Conservation (phyloP, 1,140 invertebrate genomes). For the Antheraea mylitta region DNA sequence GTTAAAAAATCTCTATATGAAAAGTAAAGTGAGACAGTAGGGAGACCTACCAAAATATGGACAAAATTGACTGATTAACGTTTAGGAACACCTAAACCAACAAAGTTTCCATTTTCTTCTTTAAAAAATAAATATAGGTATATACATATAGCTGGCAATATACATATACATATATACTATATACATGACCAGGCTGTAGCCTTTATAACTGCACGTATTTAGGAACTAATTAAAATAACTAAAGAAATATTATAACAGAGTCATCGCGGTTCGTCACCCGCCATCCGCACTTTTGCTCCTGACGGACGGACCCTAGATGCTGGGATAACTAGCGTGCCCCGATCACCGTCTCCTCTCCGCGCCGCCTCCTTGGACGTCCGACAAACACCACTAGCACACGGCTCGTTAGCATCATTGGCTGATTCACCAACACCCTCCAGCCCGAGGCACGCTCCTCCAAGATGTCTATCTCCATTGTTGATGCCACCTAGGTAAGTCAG, state of each 20-base stretch:
- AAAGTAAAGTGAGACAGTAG: too few relatives aligned
- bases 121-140: too few relatives aligned
- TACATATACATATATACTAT: too few relatives aligned
- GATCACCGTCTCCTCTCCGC: constrained; percentile 87
- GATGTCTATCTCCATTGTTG: constrained; percentile 85
- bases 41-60: too few relatives aligned
- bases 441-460: constrained; percentile 73
- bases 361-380: constrained; percentile 87
- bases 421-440: constrained; percentile 76
- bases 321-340: constrained; percentile 79
- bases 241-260: constrained; percentile 54
- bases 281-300: constrained; percentile 87
- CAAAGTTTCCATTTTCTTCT: too few relatives aligned
- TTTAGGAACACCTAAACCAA: too few relatives aligned
- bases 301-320: constrained; percentile 85
- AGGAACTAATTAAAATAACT: too few relatives aligned
- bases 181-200: too few relatives aligned
- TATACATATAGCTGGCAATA: too few relatives aligned
- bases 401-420: constrained; percentile 79
- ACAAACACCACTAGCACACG: constrained; percentile 80
- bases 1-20: too few relatives aligned
- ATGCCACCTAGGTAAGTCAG: constrained; percentile 81
- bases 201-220: too few relatives aligned
- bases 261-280: constrained; percentile 88
- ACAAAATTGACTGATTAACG: too few relatives aligned